Evolutionary conservation across 2,797 vertebrate genomes (phyloP).

Genomic region (Cyprinodon diabolis): DNA sequence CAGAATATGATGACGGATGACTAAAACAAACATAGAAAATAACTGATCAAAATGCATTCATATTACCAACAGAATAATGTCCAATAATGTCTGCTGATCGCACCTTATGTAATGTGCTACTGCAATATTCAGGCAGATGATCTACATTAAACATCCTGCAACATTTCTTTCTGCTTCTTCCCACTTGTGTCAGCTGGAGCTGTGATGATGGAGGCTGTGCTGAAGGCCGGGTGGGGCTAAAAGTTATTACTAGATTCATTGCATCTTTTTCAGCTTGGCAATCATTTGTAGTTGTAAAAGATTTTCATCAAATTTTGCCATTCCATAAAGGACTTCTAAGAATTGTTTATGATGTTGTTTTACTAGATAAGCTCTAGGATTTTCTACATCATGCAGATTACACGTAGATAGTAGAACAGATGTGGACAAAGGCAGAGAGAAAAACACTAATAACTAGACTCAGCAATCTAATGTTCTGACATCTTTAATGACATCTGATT

Average conservation of each 20-base stretch:
- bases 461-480: neutral
- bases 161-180: no score
- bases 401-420: neutral
- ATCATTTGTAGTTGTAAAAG: neutral
- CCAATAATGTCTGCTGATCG: no score
- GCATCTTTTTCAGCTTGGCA: neutral
- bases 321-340: neutral
- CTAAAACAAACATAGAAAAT: neutral
- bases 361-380: neutral
- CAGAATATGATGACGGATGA: neutral
- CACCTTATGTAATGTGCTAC: neutral
- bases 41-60: neutral
- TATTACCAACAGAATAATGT: neutral
- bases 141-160: neutral
- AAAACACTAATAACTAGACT: neutral
- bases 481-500: neutral
- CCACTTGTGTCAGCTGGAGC: no score
- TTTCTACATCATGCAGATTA: neutral
- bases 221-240: neutral
- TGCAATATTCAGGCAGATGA: neutral
- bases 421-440: neutral
- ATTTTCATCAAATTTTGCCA: neutral
- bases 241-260: neutral
- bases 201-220: no score
- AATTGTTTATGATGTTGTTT: neutral